phyloP scores from a whole-genome alignment of 2,113 vertebrate genomes.

The Bos javanicus region DNA sequence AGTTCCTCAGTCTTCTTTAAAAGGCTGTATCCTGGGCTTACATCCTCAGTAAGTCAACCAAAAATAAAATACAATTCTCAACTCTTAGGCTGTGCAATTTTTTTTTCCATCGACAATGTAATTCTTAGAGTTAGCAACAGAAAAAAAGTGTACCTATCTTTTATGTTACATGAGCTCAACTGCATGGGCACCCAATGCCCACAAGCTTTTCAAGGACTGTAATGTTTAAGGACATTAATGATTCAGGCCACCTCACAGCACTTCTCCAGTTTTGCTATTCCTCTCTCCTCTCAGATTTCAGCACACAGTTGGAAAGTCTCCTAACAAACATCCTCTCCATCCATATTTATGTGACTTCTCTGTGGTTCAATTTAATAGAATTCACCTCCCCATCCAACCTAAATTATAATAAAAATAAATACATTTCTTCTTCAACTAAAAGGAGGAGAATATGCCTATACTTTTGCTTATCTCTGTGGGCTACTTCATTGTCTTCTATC shows the following conservation, averaged over 20 bases:
- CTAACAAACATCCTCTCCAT: background rate
- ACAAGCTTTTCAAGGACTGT: background rate
- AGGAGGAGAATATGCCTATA: background rate
- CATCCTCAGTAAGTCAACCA: background rate
- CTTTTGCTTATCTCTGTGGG: background rate
- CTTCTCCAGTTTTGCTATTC: background rate
- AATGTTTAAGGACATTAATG: background rate
- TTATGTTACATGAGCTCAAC: background rate
- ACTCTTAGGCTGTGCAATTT: background rate
- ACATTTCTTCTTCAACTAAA: background rate
- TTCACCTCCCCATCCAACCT: background rate
- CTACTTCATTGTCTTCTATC: background rate
- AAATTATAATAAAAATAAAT: constrained; percentile 26
- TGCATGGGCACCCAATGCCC: background rate
- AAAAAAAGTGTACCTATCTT: background rate
- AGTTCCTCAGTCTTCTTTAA: background rate
- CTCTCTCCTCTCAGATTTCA: background rate
- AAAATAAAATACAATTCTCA: background rate
- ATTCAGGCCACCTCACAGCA: background rate
- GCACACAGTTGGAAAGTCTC: background rate
- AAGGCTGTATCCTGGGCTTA: background rate
- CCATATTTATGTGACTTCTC: background rate
- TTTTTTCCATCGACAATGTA: background rate
- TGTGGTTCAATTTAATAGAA: constrained; percentile 7
- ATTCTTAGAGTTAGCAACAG: background rate